These are phyloP conservation scores for Catocala sponsa DNA, from an alignment of 2,888 invertebrate species.

Conservation along the genomic window DNA sequence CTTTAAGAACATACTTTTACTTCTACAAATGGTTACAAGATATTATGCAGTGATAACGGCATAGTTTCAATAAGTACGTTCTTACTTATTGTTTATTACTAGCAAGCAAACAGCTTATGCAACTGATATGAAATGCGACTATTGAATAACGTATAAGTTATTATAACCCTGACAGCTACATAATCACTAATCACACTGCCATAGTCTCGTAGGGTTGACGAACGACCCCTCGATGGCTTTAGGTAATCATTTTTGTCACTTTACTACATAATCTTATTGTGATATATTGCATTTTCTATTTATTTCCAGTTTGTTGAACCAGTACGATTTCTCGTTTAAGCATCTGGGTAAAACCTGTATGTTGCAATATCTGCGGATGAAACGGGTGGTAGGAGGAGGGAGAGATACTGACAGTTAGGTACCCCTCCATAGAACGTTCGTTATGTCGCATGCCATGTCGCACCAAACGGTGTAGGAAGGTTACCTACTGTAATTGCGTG, in stretches of 20 bases:
- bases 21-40: no score
- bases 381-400: background rate
- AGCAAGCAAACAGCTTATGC: constrained; percentile 2
- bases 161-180: background rate
- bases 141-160: constrained; percentile 1
- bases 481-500: constrained; percentile 9
- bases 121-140: constrained; percentile 1
- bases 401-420: constrained; percentile 18
- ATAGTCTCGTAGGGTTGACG: no score
- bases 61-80: no score
- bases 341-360: constrained; percentile 58
- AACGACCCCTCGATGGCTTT: no score
- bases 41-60: no score
- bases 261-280: background rate
- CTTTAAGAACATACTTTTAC: no score
- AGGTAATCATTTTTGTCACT: background rate
- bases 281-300: constrained; percentile 37
- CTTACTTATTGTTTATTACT: background rate
- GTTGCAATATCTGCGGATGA: constrained; percentile 17
- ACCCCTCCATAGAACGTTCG: constrained; percentile 15
- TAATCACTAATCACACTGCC: background rate
- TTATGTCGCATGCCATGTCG: constrained; percentile 19
- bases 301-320: constrained; percentile 55
- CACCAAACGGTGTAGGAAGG: constrained; percentile 18
- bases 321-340: constrained; percentile 58